phyloP scores from a whole-genome alignment of 1,140 invertebrate species.

The Scaptomyza pallida region DNA sequence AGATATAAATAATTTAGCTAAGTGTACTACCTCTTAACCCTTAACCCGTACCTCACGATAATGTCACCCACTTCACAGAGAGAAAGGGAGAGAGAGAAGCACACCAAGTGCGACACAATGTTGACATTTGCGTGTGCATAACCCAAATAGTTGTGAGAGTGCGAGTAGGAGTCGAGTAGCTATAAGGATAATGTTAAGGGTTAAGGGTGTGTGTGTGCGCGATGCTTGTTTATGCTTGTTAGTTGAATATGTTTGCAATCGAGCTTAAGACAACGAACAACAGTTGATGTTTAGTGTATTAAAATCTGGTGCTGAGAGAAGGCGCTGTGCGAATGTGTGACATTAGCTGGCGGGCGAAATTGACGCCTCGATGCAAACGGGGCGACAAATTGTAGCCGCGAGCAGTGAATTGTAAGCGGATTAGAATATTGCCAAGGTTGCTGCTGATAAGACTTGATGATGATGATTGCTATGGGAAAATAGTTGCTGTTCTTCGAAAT shows the following conservation, averaged over 20 bases:
- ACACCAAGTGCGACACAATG: slow-evolving; percentile 73
- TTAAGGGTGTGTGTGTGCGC: neutral
- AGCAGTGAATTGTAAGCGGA: slow-evolving; percentile 61
- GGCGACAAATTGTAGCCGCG: slow-evolving; percentile 62
- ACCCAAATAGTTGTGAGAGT: slow-evolving; percentile 2
- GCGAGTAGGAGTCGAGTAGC: neutral
- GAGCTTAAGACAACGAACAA: slow-evolving; percentile 65
- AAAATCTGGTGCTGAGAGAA: slow-evolving; percentile 19
- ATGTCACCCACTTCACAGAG: slow-evolving; percentile 1
- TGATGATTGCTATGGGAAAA: neutral
- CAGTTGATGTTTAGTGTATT: slow-evolving; percentile 33
- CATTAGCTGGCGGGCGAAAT: slow-evolving; percentile 42
- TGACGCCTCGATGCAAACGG: slow-evolving; percentile 53
- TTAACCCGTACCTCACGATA: neutral
- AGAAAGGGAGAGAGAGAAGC: slow-evolving; percentile 54
- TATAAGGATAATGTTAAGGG: neutral
- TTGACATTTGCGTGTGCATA: slow-evolving; percentile 65
- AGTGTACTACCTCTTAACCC: neutral
- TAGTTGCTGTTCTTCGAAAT: neutral
- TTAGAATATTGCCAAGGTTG: slow-evolving; percentile 29
- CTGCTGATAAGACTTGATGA: slow-evolving; percentile 20
- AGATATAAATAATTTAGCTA: neutral
- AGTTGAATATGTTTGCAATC: slow-evolving; percentile 52
- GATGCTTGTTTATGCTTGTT: slow-evolving; percentile 18
- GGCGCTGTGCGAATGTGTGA: slow-evolving; percentile 5